Conservation (phyloP, 2,113 vertebrate genomes). For the Dipodomys spectabilis region DNA sequence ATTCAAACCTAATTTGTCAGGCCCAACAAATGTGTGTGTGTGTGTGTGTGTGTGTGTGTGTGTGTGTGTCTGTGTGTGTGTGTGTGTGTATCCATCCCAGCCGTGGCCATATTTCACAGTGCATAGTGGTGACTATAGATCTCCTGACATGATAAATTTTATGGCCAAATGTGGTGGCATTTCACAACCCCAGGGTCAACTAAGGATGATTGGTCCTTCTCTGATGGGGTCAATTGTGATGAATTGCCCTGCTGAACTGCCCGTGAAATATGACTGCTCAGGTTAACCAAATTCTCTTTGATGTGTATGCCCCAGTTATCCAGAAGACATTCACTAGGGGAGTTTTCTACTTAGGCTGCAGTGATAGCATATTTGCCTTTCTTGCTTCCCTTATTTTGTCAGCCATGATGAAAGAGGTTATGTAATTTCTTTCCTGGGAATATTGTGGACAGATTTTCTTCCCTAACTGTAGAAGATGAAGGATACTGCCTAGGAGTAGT, state of each 20-base stretch:
- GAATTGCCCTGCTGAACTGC: constrained; percentile 78
- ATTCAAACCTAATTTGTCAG: constrained; percentile 76
- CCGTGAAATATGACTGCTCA: constrained; percentile 79
- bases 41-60: too few species aligned
- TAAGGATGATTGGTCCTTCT: constrained; percentile 79
- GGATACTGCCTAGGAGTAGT: neutral
- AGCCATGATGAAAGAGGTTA: neutral
- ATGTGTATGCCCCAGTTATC: constrained; percentile 56
- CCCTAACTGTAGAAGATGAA: neutral
- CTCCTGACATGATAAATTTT: constrained; percentile 86
- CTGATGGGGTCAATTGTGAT: constrained; percentile 84
- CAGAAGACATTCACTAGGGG: constrained; percentile 60
- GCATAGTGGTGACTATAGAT: constrained; percentile 70
- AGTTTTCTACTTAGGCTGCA: constrained; percentile 47
- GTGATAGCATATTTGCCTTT: constrained; percentile 7
- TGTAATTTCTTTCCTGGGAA: constrained; percentile 29
- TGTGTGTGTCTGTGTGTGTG: too few species aligned
- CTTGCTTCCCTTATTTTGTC: constrained; percentile 17
- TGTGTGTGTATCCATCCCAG: neutral
- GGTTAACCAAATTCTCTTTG: constrained; percentile 71
- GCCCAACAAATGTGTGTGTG: constrained; percentile 82
- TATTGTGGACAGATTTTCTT: neutral
- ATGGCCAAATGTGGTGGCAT: constrained; percentile 83
- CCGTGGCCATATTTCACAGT: constrained; percentile 76
- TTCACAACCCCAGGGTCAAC: constrained; percentile 79